A percentile compares a stretch with the other conserved stretches of the same genome.
These are phyloP conservation scores for Aplochiton taeniatus DNA, from an alignment of 2,797 vertebrate genomes.

Conservation along the genomic window DNA sequence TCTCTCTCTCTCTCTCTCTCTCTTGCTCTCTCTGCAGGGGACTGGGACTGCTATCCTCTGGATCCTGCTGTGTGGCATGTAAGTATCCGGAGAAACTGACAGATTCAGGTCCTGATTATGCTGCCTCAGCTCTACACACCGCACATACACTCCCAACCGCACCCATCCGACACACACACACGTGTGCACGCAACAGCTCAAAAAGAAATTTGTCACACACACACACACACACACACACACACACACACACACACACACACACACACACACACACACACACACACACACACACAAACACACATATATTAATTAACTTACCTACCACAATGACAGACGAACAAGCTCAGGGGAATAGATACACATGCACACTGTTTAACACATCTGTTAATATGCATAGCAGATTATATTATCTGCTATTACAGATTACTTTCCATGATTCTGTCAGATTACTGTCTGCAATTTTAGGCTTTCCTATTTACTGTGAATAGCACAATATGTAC, in stretches of 20 bases:
- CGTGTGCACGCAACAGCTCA: not conserved
- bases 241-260: not conserved
- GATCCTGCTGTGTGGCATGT: constrained; percentile 97
- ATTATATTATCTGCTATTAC: too few relatives aligned
- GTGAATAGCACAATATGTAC: not conserved
- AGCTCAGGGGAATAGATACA: not conserved
- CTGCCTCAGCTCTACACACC: not conserved
- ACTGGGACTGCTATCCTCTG: constrained; percentile 97
- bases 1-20: constrained; percentile 1
- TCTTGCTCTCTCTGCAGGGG: constrained; percentile 76
- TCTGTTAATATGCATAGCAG: too few relatives aligned
- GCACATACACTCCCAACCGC: not conserved
- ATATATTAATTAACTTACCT: not conserved
- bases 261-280: constrained; percentile 5
- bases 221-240: not conserved
- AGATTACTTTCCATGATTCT: not conserved
- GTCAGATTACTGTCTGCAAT: not conserved
- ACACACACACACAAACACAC: constrained; percentile 1
- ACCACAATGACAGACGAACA: not conserved
- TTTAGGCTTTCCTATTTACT: not conserved
- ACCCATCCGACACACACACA: not conserved
- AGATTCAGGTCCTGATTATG: constrained; percentile 2
- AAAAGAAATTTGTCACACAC: not conserved
- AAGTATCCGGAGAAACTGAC: constrained; percentile 62
- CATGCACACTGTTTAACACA: constrained; percentile 3